Evolutionary conservation across 2,888 invertebrate genomes (phyloP).

Genomic region (Cremastinae sp.): DNA sequence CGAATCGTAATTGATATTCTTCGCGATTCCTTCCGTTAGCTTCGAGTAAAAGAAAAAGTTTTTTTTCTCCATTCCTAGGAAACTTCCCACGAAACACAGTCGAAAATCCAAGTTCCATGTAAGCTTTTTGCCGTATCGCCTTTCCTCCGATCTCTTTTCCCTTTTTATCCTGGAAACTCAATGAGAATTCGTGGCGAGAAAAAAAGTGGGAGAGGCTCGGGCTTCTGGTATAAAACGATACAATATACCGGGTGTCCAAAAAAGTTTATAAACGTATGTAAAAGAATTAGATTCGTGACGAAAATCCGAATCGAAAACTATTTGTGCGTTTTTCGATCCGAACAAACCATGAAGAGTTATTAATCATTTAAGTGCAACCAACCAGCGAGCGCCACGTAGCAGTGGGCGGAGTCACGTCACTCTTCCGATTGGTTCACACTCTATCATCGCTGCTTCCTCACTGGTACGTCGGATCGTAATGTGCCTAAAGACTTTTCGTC

Average conservation of each 20-base stretch:
- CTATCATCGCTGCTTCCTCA: too few relatives aligned
- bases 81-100: slow-evolving; percentile 1
- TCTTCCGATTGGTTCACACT: too few relatives aligned
- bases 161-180: slow-evolving; percentile 33
- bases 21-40: slow-evolving; percentile 14
- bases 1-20: slow-evolving; percentile 14
- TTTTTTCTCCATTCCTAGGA: neutral
- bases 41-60: neutral
- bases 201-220: slow-evolving; percentile 14
- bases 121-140: slow-evolving; percentile 36
- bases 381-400: too few relatives aligned
- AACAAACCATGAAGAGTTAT: too few relatives aligned
- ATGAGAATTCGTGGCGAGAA: slow-evolving; percentile 29
- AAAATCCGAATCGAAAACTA: too few relatives aligned
- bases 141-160: slow-evolving; percentile 23
- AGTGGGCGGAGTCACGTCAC: too few relatives aligned
- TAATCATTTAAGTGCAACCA: too few relatives aligned
- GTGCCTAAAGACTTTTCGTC: too few relatives aligned
- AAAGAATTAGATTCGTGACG: neutral
- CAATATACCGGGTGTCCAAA: too few relatives aligned
- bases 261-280: slow-evolving; percentile 6
- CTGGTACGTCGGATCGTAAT: too few relatives aligned
- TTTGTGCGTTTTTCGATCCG: too few relatives aligned
- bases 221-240: too few relatives aligned
- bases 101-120: slow-evolving; percentile 40